Evolutionary conservation across 2,888 invertebrate genomes (phyloP).

Genomic region (Luffia ferchaultella): DNA sequence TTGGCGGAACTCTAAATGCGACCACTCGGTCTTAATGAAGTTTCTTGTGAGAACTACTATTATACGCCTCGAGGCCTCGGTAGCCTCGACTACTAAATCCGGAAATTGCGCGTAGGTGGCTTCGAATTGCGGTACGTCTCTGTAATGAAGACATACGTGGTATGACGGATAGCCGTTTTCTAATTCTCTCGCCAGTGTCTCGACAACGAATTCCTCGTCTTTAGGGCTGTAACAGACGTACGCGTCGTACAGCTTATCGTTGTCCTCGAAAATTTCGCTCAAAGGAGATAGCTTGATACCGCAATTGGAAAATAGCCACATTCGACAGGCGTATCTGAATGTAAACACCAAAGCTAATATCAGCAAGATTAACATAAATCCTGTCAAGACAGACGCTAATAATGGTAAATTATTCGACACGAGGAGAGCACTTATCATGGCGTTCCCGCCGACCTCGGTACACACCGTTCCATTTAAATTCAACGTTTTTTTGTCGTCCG

Average conservation of each 20-base stretch:
- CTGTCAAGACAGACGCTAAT: slow-evolving; percentile 79
- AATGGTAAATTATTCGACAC: slow-evolving; percentile 84
- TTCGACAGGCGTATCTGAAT: slow-evolving; percentile 85
- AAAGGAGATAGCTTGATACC: slow-evolving; percentile 83
- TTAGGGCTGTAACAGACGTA: slow-evolving; percentile 93
- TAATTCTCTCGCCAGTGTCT: slow-evolving; percentile 83
- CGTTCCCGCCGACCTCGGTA: slow-evolving; percentile 82
- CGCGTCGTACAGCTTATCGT: slow-evolving; percentile 90
- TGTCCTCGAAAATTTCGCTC: slow-evolving; percentile 75
- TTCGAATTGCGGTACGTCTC: slow-evolving; percentile 81
- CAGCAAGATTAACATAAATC: slow-evolving; percentile 79
- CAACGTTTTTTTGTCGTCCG: slow-evolving; percentile 75
- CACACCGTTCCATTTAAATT: slow-evolving; percentile 87
- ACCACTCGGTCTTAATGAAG: slow-evolving; percentile 93
- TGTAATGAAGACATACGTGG: slow-evolving; percentile 86
- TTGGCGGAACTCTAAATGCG: slow-evolving; percentile 87
- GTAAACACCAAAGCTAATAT: slow-evolving; percentile 82
- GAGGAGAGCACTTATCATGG: slow-evolving; percentile 82
- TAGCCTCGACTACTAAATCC: slow-evolving; percentile 83
- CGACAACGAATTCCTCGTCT: slow-evolving; percentile 90
- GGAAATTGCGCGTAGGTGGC: slow-evolving; percentile 75
- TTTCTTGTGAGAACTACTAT: slow-evolving; percentile 88
- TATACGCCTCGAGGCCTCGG: slow-evolving; percentile 86
- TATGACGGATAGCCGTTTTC: slow-evolving; percentile 84
- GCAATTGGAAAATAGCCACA: slow-evolving; percentile 89